phyloP scores from a whole-genome alignment of 2,797 vertebrate genomes.

The Rhinogobio ventralis region DNA sequence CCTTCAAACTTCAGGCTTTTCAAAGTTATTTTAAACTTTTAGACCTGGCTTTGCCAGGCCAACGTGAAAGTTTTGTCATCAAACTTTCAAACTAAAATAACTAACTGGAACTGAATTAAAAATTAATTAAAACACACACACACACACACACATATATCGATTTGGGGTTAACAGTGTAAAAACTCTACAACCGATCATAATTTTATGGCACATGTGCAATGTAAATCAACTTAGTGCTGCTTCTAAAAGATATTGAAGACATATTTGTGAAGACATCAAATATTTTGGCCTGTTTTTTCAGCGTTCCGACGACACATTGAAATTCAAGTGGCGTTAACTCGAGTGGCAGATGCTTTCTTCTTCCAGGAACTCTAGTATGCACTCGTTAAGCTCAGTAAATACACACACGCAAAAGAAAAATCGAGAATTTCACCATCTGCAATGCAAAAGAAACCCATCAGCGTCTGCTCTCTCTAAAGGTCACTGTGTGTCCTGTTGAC shows the following conservation, averaged over 20 bases:
- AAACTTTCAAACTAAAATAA: too few species aligned
- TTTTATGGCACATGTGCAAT: neutral
- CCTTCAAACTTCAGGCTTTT: too few species aligned
- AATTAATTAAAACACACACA: too few species aligned
- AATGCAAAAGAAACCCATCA: constrained; percentile 21
- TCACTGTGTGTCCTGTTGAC: constrained; percentile 65
- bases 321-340: neutral
- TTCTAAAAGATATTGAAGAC: constrained; percentile 2
- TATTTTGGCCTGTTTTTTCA: neutral
- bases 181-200: neutral
- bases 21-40: too few species aligned
- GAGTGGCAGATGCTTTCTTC: constrained; percentile 16
- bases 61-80: too few species aligned
- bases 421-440: neutral
- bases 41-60: too few species aligned
- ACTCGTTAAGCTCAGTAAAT: constrained; percentile 16
- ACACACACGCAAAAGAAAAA: constrained; percentile 6
- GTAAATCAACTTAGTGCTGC: neutral
- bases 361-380: neutral
- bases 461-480: constrained; percentile 65
- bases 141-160: too few species aligned
- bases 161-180: neutral
- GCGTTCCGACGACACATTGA: neutral
- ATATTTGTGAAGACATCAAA: neutral
- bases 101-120: too few species aligned